A percentile compares a stretch with the other conserved stretches of the same genome.
Evolutionary conservation across 2,113 vertebrate genomes (phyloP).

Genomic region (Phaethon lepturus): DNA sequence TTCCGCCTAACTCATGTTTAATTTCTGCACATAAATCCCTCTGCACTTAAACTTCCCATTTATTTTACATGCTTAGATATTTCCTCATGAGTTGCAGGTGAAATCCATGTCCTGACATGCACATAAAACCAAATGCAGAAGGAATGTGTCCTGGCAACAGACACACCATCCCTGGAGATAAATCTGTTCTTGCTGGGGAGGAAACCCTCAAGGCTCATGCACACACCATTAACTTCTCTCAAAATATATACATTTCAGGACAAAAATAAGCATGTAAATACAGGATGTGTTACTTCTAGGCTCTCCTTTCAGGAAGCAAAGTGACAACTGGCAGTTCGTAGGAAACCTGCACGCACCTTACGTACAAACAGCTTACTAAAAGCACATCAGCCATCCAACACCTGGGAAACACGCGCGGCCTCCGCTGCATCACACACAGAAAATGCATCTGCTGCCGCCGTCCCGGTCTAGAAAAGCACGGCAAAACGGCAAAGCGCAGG

Average conservation of each 20-base stretch:
- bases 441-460: accelerated
- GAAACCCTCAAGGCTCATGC: neutral
- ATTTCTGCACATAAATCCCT: slow-evolving; percentile 26
- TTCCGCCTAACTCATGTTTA: neutral
- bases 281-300: neutral
- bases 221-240: neutral
- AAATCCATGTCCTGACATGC: neutral
- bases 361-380: neutral
- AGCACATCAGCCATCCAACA: neutral
- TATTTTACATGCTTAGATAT: neutral
- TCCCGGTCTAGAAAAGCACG: neutral
- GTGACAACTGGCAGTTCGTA: neutral
- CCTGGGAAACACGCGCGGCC: neutral
- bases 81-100: neutral
- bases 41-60: neutral
- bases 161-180: neutral
- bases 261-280: neutral
- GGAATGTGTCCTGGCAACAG: neutral
- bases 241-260: neutral
- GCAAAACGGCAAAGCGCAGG: accelerated
- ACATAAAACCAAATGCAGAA: neutral
- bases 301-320: neutral
- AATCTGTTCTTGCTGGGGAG: neutral
- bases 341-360: neutral
- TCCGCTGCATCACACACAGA: neutral